phyloP scores from a whole-genome alignment of 2,113 vertebrate genomes.

The Cavia porcellus region DNA sequence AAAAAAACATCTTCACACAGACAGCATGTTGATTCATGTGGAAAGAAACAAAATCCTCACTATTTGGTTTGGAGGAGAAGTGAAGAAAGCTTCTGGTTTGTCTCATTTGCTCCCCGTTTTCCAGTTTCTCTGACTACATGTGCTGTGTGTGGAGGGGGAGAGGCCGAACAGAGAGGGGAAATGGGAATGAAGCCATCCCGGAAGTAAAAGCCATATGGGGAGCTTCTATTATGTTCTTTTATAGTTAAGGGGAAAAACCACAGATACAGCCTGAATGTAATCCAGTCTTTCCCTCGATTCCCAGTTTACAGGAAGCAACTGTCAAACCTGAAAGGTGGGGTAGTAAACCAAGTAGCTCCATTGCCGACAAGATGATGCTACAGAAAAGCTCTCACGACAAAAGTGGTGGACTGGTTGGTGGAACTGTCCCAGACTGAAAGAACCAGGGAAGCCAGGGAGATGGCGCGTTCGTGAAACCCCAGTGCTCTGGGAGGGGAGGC shows the following conservation, averaged over 20 bases:
- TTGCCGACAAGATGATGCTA: not conserved
- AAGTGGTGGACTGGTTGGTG: not conserved
- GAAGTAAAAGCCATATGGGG: not conserved
- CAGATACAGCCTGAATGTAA: not conserved
- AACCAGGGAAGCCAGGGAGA: not conserved
- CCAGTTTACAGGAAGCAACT: not conserved
- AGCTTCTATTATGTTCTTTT: not conserved
- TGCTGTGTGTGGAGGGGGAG: not conserved
- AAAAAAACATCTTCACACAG: not conserved
- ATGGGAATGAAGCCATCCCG: not conserved
- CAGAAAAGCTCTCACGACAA: not conserved
- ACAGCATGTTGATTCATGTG: not conserved
- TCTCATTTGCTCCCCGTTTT: not conserved
- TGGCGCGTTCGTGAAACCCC: not conserved
- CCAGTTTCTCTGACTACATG: not conserved
- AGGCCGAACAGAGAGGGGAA: not conserved
- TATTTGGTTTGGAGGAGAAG: not conserved
- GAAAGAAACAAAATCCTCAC: not conserved
- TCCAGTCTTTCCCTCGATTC: not conserved
- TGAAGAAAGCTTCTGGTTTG: not conserved
- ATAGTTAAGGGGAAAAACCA: not conserved
- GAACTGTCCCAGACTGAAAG: not conserved
- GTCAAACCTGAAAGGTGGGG: not conserved
- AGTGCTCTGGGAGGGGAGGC: not conserved
- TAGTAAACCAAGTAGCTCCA: not conserved